Base-by-base conservation (phyloP, 30 jellyfish, hydroid and myxozoan species). In the Mastigias papua region DNA sequence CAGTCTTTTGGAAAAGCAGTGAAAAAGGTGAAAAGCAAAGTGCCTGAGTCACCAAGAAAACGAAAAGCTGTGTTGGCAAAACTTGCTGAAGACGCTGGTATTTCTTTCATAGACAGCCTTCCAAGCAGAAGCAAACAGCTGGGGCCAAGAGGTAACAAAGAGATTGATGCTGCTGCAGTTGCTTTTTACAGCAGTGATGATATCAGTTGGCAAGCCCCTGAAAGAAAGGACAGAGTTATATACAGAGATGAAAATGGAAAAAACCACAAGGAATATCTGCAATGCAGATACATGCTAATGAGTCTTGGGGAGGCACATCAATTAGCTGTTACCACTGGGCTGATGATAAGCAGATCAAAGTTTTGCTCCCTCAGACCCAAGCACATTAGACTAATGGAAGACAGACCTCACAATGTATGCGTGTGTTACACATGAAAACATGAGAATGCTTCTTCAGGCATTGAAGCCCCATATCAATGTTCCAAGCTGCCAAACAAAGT, bases 181-280 rank as follows among this genome's bases (percentile, higher is more conserved):
- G n/a, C n/a, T n/a, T n/a, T n/a, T n/a, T n/a, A n/a, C n/a, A 11
- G 22, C n/a, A 79, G 31, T 37, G 48, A 57, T 61, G 90, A 63
- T 33, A 32, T 79, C 31, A 0, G 76, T 30, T 79, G 90, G 90
- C 90, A 79, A 61, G 81, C 90, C 30, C 80, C 90, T 22, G 90
- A 66, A 29, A 63, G 81, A 32, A 79, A 79, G 28, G 86, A 79
- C 66, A 17, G 37, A 11, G 90, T 79, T 13, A 29, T 79, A 30
- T 8, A 19, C 25, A 71, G 42, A 57, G 64, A 57, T 51, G 54
- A 23, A 34, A 32, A 79, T 57, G 90, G 90, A 57, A 34, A 61
- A 30, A 79, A 23, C 25, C 23, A 16, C 29, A 63, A 79, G 81
- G 28, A 8, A 79, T 20, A 57, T 51, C 26, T 60, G 64, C 81